Evolutionary conservation across 2,113 vertebrate genomes (phyloP).

Genomic region (Varanus salvator): DNA sequence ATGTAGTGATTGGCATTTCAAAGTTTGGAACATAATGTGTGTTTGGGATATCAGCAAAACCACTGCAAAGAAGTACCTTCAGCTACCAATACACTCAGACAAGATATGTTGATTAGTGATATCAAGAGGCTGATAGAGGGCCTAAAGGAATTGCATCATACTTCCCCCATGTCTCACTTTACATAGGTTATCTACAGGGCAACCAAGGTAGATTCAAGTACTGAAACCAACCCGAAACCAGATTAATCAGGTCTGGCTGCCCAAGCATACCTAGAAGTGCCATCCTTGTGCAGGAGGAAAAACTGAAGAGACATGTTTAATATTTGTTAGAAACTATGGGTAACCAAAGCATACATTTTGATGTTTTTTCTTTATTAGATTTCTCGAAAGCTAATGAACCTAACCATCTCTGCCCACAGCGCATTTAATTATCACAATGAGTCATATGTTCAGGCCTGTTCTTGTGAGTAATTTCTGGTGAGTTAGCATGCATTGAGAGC

Average conservation of each 20-base stretch:
- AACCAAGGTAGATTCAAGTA: background rate
- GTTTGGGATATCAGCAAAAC: background rate
- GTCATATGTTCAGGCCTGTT: background rate
- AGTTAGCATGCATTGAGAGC: background rate
- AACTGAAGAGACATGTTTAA: background rate
- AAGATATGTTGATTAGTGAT: background rate
- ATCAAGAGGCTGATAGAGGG: background rate
- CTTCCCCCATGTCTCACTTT: background rate
- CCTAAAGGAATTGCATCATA: background rate
- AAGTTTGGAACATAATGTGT: background rate
- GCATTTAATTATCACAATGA: background rate
- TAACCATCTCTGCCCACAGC: background rate
- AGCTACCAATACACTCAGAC: background rate
- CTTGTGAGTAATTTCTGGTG: background rate
- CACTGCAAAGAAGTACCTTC: background rate
- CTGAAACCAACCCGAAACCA: background rate
- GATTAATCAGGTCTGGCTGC: background rate
- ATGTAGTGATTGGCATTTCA: too few species aligned
- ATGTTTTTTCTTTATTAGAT: background rate
- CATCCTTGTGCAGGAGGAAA: background rate
- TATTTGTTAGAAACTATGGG: background rate
- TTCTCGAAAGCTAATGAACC: background rate
- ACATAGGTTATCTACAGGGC: background rate
- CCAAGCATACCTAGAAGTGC: too few species aligned
- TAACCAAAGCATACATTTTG: background rate